Evolutionary conservation across 2,797 vertebrate species (phyloP).

Genomic region (Gymnocypris eckloni): DNA sequence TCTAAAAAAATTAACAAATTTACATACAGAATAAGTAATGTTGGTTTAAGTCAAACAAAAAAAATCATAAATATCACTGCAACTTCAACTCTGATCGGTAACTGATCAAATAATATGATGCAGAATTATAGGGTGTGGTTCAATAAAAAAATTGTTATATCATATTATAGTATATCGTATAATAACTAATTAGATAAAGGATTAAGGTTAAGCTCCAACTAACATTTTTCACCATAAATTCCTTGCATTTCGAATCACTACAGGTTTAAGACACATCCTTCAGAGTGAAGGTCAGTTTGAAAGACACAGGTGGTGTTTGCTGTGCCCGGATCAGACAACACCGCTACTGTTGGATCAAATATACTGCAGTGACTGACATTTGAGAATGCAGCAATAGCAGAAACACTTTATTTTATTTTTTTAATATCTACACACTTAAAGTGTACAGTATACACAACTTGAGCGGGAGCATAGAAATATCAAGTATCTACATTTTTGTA

Average conservation of each 20-base stretch:
- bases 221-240: slow-evolving; percentile 9
- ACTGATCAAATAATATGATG: background rate
- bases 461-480: background rate
- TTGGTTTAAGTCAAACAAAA: background rate
- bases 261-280: slow-evolving; percentile 28
- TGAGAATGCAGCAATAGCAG: slow-evolving; percentile 5
- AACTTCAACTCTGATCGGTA: background rate
- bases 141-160: background rate
- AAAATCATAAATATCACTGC: background rate
- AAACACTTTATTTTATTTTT: slow-evolving; percentile 4
- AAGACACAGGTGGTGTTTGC: slow-evolving; percentile 54
- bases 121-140: slow-evolving; percentile 34
- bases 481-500: background rate
- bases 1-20: background rate
- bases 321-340: slow-evolving; percentile 37
- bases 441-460: background rate
- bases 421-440: background rate
- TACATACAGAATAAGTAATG: background rate
- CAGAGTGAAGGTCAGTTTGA: slow-evolving; percentile 55
- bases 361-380: slow-evolving; percentile 33
- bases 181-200: background rate
- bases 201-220: background rate
- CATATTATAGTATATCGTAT: background rate
- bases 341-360: slow-evolving; percentile 19
- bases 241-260: slow-evolving; percentile 4